A percentile compares a stretch with the other conserved stretches of the same genome.
phyloP scores from a whole-genome alignment of 1,140 invertebrate species.

The Antheraea pernyi region DNA sequence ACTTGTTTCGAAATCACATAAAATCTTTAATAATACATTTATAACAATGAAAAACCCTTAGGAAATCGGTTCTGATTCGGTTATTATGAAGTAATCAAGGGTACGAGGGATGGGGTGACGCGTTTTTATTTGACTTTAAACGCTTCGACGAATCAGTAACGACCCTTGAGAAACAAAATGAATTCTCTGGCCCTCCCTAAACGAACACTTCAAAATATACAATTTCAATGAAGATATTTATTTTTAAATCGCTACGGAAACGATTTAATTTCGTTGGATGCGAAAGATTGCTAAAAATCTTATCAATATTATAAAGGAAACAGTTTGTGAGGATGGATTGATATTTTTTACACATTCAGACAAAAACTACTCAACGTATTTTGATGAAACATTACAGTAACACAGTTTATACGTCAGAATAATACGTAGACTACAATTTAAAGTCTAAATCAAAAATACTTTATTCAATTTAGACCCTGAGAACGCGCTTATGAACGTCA shows the following conservation, averaged over 20 bases:
- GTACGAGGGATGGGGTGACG: not conserved
- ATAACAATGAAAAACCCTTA: not conserved
- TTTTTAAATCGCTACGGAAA: not conserved
- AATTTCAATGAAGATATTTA: not conserved
- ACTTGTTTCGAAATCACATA: not conserved
- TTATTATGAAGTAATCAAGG: not conserved
- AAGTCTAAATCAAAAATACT: too few species aligned
- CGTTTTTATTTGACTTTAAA: slow-evolving; percentile 3
- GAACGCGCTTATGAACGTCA: too few species aligned
- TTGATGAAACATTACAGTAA: too few species aligned
- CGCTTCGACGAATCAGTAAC: not conserved
- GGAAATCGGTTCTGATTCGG: not conserved
- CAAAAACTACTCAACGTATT: too few species aligned
- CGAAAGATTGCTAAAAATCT: too few species aligned
- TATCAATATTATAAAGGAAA: too few species aligned
- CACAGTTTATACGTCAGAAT: too few species aligned
- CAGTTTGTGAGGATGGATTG: too few species aligned
- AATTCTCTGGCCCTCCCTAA: not conserved
- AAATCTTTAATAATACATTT: not conserved
- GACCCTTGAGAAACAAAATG: not conserved
- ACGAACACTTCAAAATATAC: not conserved
- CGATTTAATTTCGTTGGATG: too few species aligned
- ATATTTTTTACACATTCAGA: too few species aligned
- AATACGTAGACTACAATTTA: too few species aligned
- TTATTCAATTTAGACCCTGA: too few species aligned